phyloP scores from a whole-genome alignment of 2,113 vertebrate genomes.

The Onychorhynchus coronatus region DNA sequence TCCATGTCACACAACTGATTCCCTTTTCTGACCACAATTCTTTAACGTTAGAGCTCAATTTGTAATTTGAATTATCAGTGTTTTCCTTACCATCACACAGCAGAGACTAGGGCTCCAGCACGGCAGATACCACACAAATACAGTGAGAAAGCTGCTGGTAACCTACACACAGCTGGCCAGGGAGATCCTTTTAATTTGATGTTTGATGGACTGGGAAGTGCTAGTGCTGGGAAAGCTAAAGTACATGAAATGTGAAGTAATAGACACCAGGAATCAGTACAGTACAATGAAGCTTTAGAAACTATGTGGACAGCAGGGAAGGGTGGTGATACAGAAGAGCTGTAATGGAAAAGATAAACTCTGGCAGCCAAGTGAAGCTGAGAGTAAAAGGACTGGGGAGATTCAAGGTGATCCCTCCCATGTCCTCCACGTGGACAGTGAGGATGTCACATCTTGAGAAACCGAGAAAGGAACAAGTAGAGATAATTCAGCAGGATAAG shows the following conservation, averaged over 20 bases:
- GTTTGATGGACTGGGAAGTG: background rate
- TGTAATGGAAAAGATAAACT: background rate
- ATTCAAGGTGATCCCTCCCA: background rate
- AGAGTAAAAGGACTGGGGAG: background rate
- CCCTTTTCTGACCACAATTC: fast-evolving
- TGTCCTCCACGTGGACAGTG: fast-evolving
- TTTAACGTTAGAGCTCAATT: background rate
- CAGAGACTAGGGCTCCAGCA: background rate
- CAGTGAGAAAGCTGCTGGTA: background rate
- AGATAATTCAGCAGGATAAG: background rate
- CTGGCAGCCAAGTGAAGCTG: background rate
- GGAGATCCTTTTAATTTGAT: background rate
- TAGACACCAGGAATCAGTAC: background rate
- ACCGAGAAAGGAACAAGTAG: fast-evolving
- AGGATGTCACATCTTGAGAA: background rate
- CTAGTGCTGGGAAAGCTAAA: background rate
- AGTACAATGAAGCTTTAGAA: background rate
- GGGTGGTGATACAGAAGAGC: fast-evolving
- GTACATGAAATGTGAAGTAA: background rate
- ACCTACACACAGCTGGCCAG: fast-evolving
- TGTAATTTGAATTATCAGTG: background rate
- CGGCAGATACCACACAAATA: fast-evolving
- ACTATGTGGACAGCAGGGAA: background rate
- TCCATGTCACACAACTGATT: background rate
- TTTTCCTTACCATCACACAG: background rate